A percentile compares a stretch with the other conserved stretches of the same genome.
These are phyloP conservation scores for Drosophila melanogaster DNA, from an alignment of 1,140 invertebrate species.

Conservation along the genomic window Release_6_plus_ISO1_MT NT_033777.3:29901501-29902000, in stretches of 20 bases:
- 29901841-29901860: slow-evolving; percentile 69
- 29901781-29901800: slow-evolving; percentile 65
- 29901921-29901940: slow-evolving; percentile 84
- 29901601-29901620: slow-evolving; percentile 4
- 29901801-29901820: slow-evolving; percentile 55
- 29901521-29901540: slow-evolving; percentile 15
- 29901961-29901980: slow-evolving; percentile 71
- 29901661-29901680: neutral
- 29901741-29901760: slow-evolving; percentile 45
- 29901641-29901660: neutral
- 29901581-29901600: neutral
- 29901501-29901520: slow-evolving; percentile 22
- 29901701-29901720: slow-evolving; percentile 10
- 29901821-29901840: slow-evolving; percentile 73
- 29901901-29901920: slow-evolving; percentile 79
- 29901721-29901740: slow-evolving; percentile 30
- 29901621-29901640: neutral
- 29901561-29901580: slow-evolving; percentile 32
- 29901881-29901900: slow-evolving; percentile 84
- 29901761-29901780: slow-evolving; percentile 20
- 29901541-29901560: slow-evolving; percentile 22
- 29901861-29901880: slow-evolving; percentile 84
- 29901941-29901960: slow-evolving; percentile 62
- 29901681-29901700: slow-evolving; percentile 1
- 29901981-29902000: slow-evolving; percentile 51